These are phyloP conservation scores for Phenacoccus solenopsis DNA, from an alignment of 1,140 invertebrate genomes.

Conservation along the genomic window DNA sequence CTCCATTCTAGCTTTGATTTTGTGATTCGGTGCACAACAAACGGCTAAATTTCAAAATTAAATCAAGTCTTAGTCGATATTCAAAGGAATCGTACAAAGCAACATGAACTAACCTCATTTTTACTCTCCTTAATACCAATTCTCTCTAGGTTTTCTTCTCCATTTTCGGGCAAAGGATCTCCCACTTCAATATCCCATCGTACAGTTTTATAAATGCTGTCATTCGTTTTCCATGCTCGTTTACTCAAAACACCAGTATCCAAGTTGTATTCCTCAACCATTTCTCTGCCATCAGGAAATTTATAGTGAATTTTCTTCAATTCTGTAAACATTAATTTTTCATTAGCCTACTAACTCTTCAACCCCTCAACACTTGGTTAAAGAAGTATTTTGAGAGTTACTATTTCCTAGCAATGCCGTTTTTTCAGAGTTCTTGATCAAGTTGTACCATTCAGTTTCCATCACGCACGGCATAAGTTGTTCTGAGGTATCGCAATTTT, in stretches of 20 bases:
- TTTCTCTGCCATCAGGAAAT: conserved; percentile 52
- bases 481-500: too few relatives aligned
- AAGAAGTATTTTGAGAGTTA: too few relatives aligned
- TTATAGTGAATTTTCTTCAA: conserved; percentile 57
- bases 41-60: conserved; percentile 44
- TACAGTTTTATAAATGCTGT: neutral
- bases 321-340: conserved; percentile 29
- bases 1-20: conserved; percentile 64
- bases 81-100: too few relatives aligned
- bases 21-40: conserved; percentile 52
- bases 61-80: neutral
- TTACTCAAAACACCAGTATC: conserved; percentile 52
- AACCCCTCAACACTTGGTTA: too few relatives aligned
- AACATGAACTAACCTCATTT: conserved; percentile 43
- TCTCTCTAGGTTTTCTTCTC: conserved; percentile 35
- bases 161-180: conserved; percentile 42
- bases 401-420: conserved; percentile 47
- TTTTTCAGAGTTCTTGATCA: conserved; percentile 49
- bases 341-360: too few relatives aligned
- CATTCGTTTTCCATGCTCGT: conserved; percentile 47
- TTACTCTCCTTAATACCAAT: conserved; percentile 46
- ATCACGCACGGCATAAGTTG: neutral
- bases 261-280: conserved; percentile 64
- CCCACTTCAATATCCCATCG: conserved; percentile 63
- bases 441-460: neutral